Conservation (phyloP, 2,797 vertebrate genomes). For the Austrolebias charrua region DNA sequence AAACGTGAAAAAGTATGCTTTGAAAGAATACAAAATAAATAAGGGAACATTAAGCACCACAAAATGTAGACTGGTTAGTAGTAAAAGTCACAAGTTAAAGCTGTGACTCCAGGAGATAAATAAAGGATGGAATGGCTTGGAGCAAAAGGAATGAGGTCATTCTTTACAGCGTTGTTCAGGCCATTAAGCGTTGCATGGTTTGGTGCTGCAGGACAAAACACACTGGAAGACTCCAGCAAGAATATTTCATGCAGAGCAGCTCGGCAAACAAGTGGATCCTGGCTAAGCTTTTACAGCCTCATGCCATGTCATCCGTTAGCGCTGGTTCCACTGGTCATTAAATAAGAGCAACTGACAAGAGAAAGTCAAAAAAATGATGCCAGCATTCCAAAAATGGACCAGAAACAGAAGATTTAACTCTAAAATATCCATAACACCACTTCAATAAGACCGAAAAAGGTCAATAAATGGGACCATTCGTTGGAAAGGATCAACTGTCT, state of each 20-base stretch:
- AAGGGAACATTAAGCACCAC: constrained; percentile 1
- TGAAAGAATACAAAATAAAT: constrained; percentile 3
- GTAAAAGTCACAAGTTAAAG: constrained; percentile 12
- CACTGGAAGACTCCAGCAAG: neutral
- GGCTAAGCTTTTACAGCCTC: neutral
- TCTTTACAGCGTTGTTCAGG: constrained; percentile 1
- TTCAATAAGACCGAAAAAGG: neutral
- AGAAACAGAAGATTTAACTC: neutral
- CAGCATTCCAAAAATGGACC: neutral
- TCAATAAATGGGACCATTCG: neutral
- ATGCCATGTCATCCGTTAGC: neutral
- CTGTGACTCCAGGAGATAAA: neutral
- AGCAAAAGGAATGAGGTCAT: constrained; percentile 8
- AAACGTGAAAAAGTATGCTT: neutral
- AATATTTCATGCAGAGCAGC: neutral
- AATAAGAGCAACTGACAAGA: neutral
- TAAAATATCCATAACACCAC: neutral
- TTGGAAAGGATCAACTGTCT: too few relatives aligned
- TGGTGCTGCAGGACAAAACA: neutral
- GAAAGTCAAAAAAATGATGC: neutral
- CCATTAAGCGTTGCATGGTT: neutral
- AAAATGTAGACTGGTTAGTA: constrained; percentile 16
- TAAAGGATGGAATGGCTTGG: constrained; percentile 6
- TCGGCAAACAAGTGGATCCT: neutral
- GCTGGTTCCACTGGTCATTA: neutral